phyloP scores from a whole-genome alignment of 1,140 invertebrate species.

The Contarinia nasturtii region DNA sequence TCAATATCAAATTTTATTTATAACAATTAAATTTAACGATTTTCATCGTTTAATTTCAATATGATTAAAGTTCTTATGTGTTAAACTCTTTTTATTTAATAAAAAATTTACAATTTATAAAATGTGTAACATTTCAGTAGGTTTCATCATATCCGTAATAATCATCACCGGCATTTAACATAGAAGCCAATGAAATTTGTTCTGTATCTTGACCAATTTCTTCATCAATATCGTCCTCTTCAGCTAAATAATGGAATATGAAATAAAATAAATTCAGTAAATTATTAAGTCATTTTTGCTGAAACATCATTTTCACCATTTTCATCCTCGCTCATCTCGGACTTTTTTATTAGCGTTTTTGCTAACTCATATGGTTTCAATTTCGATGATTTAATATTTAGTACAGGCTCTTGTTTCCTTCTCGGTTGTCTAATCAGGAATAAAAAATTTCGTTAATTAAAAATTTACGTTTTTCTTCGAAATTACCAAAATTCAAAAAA shows the following conservation, averaged over 20 bases:
- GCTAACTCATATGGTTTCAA: no score
- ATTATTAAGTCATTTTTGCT: not conserved
- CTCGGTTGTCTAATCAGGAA: no score
- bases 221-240: conserved; percentile 11
- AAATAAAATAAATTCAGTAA: not conserved
- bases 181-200: conserved; percentile 18
- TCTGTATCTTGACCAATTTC: conserved; percentile 9
- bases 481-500: not conserved
- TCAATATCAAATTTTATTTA: no score
- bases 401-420: no score
- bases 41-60: not conserved
- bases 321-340: no score
- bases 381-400: no score
- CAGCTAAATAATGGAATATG: conserved; percentile 2
- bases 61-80: not conserved
- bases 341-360: no score
- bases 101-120: not conserved
- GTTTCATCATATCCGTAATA: conserved; percentile 23
- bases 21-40: no score
- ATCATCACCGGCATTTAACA: conserved; percentile 20
- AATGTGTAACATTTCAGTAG: not conserved
- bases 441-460: no score
- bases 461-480: not conserved
- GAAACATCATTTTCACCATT: not conserved
- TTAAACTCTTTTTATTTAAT: not conserved